Base-by-base conservation (phyloP, 2,113 vertebrate species). In the Hucho hucho region DNA sequence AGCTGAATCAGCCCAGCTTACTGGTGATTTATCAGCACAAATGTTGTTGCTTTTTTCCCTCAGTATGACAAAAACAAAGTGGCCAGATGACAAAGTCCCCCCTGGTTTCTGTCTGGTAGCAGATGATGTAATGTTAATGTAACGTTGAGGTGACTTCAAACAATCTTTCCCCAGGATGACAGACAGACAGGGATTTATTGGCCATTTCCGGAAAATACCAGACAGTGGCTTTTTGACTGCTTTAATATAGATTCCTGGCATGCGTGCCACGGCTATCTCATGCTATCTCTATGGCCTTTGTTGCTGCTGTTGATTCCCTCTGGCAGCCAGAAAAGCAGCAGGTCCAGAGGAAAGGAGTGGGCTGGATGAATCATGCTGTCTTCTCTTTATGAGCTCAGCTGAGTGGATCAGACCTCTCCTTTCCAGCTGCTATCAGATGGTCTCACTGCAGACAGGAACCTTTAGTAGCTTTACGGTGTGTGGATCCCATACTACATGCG, bases 1-100 rank as follows among this genome's bases (percentile, higher is more conserved):
- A 78, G 77, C 81, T 87, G 84, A 90, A 83, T 90, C 88, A 87
- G 84, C 77, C 66, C 4, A 0, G 74, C 70, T 83, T 79, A 26
- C 70, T 85, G 84, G 77, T 87, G 86, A 82, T 85, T 89, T 85
- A 86, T 87, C 86, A 86, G 78, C 85, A 90, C 77, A 80, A 88
- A 87, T 71, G 61, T 46, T 29, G 68, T 56, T 43, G 37, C 37
- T 12, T 43, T 43, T 43, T 83, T 88, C 75, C 80, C 84, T 66
- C 77, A 73, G 68, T 67, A 74, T 75, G 6, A 22, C 12, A 18
- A 16, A 70, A 78, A 80, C 84, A 26, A 68, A 46, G 78, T 69
- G 77, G 87, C 86, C 77, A 59, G 70, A 85, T 79, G 87, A 86
- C 86, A 84, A 81, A 84, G 79, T 80, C 68, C 12, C n/a, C 22